Conservation (phyloP, 2,888 invertebrate species). For the Beris chalybata region DNA sequence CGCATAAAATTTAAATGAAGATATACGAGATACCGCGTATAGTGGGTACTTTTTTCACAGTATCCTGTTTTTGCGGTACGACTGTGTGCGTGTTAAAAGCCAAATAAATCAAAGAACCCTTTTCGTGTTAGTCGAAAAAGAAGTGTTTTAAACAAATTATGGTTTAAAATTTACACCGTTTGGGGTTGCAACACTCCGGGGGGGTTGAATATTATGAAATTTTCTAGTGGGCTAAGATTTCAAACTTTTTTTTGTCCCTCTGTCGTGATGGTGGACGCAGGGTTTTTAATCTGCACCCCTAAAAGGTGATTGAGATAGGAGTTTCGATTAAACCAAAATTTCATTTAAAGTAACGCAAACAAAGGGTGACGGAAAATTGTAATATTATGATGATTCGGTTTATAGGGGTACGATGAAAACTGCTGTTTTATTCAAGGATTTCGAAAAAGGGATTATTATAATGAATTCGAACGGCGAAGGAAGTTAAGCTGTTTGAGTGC, state of each 20-base stretch:
- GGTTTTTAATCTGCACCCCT: neutral
- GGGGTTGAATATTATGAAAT: conserved; percentile 22
- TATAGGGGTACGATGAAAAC: too few species aligned
- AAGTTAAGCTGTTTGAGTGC: too few species aligned
- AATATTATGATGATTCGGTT: too few species aligned
- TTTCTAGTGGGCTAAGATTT: conserved; percentile 6
- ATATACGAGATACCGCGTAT: conserved; percentile 21
- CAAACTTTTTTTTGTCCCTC: neutral
- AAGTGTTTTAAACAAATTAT: conserved; percentile 41
- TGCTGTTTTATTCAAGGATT: too few species aligned
- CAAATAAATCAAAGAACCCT: conserved; percentile 39
- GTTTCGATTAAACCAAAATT: too few species aligned
- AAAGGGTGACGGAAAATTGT: too few species aligned
- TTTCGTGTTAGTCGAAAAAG: conserved; percentile 29
- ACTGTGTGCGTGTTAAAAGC: conserved; percentile 27
- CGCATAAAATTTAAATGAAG: conserved; percentile 37
- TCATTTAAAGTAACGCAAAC: too few species aligned
- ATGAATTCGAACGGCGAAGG: too few species aligned
- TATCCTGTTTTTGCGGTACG: neutral
- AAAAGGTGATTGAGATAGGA: too few species aligned
- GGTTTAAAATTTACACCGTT: conserved; percentile 41
- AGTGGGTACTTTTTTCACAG: neutral
- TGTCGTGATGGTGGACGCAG: neutral
- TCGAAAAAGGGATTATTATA: too few species aligned
- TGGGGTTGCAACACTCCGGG: conserved; percentile 35